Percentiles rank a stretch among this genome's conserved stretches.
These are phyloP conservation scores for Monomorium pharaonis DNA, from an alignment of 1,140 invertebrate genomes.

Conservation along the genomic window DNA sequence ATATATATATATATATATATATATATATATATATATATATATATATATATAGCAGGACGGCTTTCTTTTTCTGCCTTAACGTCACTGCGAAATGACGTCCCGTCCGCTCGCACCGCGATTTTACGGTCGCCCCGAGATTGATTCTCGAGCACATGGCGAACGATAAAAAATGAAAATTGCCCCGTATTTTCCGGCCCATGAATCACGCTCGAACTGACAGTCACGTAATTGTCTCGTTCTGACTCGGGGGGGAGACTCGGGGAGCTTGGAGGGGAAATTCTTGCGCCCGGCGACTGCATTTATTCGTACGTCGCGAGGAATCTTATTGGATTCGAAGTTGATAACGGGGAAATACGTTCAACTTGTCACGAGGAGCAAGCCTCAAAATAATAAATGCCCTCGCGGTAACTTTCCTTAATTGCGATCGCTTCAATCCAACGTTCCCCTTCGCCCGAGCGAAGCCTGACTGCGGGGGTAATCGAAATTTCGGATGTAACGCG, in stretches of 20 bases:
- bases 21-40: not conserved
- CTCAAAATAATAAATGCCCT: not conserved
- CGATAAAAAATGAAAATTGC: constrained; percentile 41
- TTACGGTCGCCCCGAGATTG: constrained; percentile 46
- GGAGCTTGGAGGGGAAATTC: constrained; percentile 8
- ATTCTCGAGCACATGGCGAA: constrained; percentile 18
- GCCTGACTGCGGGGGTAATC: not conserved
- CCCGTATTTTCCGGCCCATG: constrained; percentile 49
- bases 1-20: not conserved
- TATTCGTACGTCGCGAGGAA: not conserved
- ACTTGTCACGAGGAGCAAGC: not conserved
- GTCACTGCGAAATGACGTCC: not conserved
- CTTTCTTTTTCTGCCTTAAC: constrained; percentile 23
- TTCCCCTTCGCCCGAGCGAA: not conserved
- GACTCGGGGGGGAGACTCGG: not conserved
- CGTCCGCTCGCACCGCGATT: constrained; percentile 19
- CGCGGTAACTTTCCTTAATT: not conserved
- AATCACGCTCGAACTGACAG: constrained; percentile 42
- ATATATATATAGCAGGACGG: not conserved
- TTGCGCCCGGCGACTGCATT: constrained; percentile 6
- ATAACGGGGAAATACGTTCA: not conserved
- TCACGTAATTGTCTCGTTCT: constrained; percentile 47
- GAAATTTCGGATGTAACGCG: constrained; percentile 8
- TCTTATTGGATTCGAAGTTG: not conserved
- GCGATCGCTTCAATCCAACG: too few species aligned